Conservation (phyloP, 2,797 vertebrate species). For the Cygnus olor region DNA sequence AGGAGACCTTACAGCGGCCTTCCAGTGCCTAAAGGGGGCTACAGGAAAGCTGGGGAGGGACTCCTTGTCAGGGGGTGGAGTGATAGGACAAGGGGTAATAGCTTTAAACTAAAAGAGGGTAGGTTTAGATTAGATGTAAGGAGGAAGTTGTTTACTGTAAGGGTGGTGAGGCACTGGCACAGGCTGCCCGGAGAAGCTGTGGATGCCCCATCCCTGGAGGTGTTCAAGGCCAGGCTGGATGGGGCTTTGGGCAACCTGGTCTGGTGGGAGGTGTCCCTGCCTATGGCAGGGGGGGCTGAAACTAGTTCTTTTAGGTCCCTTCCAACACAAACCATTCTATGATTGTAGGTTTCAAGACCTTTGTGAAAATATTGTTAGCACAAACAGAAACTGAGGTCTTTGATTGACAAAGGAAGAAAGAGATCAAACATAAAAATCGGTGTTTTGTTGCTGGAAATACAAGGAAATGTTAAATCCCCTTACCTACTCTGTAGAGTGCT, state of each 20-base stretch:
- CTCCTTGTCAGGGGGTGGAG: neutral
- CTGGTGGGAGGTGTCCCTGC: neutral
- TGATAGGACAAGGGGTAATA: neutral
- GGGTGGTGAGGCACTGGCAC: neutral
- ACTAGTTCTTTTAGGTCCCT: neutral
- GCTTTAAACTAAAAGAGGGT: neutral
- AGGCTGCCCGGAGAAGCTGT: neutral
- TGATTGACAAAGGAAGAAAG: neutral
- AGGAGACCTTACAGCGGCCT: neutral
- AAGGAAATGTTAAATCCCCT: fast-evolving
- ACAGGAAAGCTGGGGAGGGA: neutral
- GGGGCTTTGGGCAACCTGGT: neutral
- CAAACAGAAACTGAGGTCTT: neutral
- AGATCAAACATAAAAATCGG: neutral
- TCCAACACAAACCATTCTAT: neutral
- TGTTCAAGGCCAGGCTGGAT: neutral
- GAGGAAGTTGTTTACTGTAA: neutral
- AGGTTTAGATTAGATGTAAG: neutral
- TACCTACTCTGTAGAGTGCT: fast-evolving
- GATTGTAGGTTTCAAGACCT: neutral
- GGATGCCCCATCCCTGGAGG: neutral
- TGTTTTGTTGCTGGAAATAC: neutral
- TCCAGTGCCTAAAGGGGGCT: neutral
- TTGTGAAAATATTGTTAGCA: neutral
- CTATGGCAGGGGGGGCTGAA: neutral